Conservation (phyloP, 2,888 invertebrate species). For the Cosmopolites sordidus region DNA sequence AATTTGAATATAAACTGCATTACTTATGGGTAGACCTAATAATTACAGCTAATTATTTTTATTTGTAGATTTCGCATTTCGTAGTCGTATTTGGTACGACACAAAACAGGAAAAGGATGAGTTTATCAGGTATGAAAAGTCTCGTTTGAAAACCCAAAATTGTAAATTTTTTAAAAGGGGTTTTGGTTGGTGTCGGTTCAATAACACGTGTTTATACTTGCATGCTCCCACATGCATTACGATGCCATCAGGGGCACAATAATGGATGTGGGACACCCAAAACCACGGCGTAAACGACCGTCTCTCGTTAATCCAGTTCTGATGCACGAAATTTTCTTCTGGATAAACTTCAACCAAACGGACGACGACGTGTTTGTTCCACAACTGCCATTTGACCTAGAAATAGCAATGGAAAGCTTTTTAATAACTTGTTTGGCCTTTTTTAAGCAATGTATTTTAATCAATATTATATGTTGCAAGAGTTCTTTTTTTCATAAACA, state of each 20-base stretch:
- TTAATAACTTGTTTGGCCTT: no score
- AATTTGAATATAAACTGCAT: no score
- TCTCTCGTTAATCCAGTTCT: slow-evolving; percentile 17
- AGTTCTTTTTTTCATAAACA: no score
- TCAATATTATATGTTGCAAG: no score
- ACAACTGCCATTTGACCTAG: no score
- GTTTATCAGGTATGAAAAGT: slow-evolving; percentile 65
- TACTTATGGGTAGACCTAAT: no score
- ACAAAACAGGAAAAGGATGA: slow-evolving; percentile 69
- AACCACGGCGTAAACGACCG: slow-evolving; percentile 24
- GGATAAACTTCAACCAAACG: slow-evolving; percentile 23
- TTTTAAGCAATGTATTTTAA: no score
- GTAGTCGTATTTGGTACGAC: slow-evolving; percentile 74
- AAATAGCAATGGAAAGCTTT: no score
- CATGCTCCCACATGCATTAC: slow-evolving; percentile 70
- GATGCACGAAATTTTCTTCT: slow-evolving; percentile 32
- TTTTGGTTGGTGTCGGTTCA: slow-evolving; percentile 73
- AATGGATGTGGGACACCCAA: slow-evolving; percentile 56
- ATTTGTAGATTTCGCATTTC: no score
- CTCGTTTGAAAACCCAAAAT: slow-evolving; percentile 54
- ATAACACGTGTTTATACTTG: slow-evolving; percentile 75
- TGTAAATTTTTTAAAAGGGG: slow-evolving; percentile 78
- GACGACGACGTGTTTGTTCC: slow-evolving; percentile 9
- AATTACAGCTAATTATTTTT: no score
- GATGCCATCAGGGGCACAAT: slow-evolving; percentile 62